Conservation (phyloP, 2,888 invertebrate species). For the Empis stercorea region DNA sequence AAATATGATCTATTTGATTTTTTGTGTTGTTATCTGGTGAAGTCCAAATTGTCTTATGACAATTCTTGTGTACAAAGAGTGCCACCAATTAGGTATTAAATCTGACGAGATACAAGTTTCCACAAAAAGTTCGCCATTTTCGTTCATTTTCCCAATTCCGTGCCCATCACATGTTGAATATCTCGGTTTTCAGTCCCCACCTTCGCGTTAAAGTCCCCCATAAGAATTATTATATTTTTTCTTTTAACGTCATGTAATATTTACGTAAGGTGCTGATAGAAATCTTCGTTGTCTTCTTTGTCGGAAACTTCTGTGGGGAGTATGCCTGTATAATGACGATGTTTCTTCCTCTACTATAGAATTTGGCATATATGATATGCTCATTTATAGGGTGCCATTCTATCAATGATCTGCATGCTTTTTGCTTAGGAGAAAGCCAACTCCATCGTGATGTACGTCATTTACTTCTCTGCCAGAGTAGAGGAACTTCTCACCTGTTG, state of each 20-base stretch:
- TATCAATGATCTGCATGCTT: too few species aligned
- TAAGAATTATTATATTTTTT: neutral
- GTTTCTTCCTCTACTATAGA: too few species aligned
- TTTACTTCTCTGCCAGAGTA: slow-evolving; percentile 1
- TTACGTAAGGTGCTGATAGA: neutral
- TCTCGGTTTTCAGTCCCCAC: neutral
- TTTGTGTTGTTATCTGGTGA: neutral
- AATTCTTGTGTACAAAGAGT: neutral
- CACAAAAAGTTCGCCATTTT: slow-evolving; percentile 1
- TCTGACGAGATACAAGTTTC: neutral
- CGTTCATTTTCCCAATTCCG: neutral
- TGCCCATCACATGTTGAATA: neutral
- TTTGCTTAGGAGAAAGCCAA: neutral
- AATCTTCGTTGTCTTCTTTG: neutral
- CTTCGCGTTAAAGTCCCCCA: slow-evolving; percentile 2
- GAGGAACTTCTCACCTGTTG: neutral
- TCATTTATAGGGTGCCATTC: too few species aligned
- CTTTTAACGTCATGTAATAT: neutral
- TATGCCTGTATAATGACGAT: neutral
- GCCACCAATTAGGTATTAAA: too few species aligned
- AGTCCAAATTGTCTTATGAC: neutral
- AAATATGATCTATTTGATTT: neutral
- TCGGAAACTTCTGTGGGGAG: neutral
- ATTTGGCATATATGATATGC: too few species aligned
- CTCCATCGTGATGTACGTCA: neutral